A percentile compares a stretch with the other conserved stretches of the same genome.
These are phyloP conservation scores for Ibycter americanus DNA, from an alignment of 2,797 vertebrate genomes.

Conservation along the genomic window DNA sequence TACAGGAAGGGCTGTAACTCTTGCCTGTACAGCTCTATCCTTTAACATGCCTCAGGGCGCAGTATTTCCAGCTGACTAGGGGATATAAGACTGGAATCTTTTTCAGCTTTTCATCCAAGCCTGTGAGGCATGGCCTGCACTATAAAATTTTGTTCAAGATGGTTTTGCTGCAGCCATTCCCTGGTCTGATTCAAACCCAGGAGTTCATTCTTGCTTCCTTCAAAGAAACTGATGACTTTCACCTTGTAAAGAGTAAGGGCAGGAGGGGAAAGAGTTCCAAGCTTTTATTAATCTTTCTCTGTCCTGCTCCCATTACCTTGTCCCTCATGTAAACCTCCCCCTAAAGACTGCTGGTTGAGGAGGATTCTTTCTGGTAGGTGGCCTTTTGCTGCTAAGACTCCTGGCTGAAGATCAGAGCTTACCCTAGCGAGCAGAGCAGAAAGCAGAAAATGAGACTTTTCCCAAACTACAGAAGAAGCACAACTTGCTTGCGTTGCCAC, in stretches of 20 bases:
- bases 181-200: neutral
- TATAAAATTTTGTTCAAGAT: neutral
- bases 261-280: neutral
- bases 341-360: neutral
- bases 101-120: neutral
- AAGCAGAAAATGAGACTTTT: neutral
- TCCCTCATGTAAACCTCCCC: accelerated
- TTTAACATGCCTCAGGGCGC: neutral
- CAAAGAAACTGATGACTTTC: neutral
- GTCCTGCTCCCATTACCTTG: neutral
- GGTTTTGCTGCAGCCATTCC: neutral
- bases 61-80: neutral
- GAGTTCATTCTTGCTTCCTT: neutral
- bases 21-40: neutral
- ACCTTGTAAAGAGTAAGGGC: neutral
- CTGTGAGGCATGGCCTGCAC: neutral
- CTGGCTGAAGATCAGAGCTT: neutral
- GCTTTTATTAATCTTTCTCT: neutral
- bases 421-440: neutral
- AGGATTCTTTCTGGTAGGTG: neutral
- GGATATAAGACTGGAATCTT: neutral
- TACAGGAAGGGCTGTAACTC: neutral
- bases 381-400: neutral
- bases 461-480: neutral
- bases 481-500: accelerated